These are phyloP conservation scores for Sebastiscus tertius DNA, from an alignment of 2,797 vertebrate genomes.

Conservation along the genomic window DNA sequence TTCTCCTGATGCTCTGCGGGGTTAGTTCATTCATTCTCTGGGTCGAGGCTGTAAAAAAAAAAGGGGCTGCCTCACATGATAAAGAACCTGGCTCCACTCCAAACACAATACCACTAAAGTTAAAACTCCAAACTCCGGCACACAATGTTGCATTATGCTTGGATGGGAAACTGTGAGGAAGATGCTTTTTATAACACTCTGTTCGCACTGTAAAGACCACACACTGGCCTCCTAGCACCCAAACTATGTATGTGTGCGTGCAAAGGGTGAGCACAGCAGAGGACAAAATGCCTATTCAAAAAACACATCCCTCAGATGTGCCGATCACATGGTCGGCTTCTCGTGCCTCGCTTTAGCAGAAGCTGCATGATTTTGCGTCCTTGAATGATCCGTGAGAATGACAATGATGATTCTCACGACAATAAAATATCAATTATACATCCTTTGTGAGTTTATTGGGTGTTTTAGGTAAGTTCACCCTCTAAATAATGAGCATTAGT, in stretches of 20 bases:
- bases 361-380: background rate
- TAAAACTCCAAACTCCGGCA: slow-evolving; percentile 31
- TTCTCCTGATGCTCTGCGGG: slow-evolving; percentile 34
- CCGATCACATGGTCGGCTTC: slow-evolving; percentile 67
- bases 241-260: slow-evolving; percentile 2
- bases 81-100: slow-evolving; percentile 53
- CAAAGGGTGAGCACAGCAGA: background rate
- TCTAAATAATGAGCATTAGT: background rate
- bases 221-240: slow-evolving; percentile 6
- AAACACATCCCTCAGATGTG: slow-evolving; percentile 69
- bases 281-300: slow-evolving; percentile 38
- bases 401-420: background rate
- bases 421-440: background rate
- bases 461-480: background rate
- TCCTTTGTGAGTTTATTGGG: background rate
- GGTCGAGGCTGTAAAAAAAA: slow-evolving; percentile 16
- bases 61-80: slow-evolving; percentile 38
- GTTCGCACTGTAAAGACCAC: slow-evolving; percentile 7
- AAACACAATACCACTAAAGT: slow-evolving; percentile 55
- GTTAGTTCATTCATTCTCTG: slow-evolving; percentile 20
- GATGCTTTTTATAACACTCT: slow-evolving; percentile 11
- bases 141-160: slow-evolving; percentile 30
- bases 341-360: background rate
- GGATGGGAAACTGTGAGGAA: slow-evolving; percentile 19
- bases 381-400: background rate